These are phyloP conservation scores for Drosophila falleni DNA, from an alignment of 2,888 invertebrate genomes.

Conservation along the genomic window DNA sequence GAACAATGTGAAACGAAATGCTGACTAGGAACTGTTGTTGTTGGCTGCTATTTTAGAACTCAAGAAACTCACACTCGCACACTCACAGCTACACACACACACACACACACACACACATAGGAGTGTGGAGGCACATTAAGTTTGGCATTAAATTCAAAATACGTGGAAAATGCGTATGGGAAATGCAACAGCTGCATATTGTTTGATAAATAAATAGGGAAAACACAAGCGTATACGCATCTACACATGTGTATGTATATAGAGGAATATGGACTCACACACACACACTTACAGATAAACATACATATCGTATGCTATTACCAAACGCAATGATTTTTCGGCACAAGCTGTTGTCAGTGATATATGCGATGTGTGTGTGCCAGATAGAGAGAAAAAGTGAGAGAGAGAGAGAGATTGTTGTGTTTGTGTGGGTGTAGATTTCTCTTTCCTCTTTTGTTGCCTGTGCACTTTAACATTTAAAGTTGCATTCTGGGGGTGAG, in stretches of 20 bases:
- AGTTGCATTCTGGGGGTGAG: slow-evolving; percentile 15
- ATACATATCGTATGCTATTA: slow-evolving; percentile 29
- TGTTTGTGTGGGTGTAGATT: slow-evolving; percentile 9
- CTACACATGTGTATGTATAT: slow-evolving; percentile 1
- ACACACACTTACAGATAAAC: slow-evolving; percentile 8
- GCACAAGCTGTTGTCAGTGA: slow-evolving; percentile 63
- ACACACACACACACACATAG: not conserved
- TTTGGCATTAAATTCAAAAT: slow-evolving; percentile 63
- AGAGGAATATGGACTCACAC: slow-evolving; percentile 15
- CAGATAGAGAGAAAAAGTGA: not conserved
- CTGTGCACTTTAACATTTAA: slow-evolving; percentile 49
- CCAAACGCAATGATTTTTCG: slow-evolving; percentile 64
- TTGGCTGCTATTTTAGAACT: slow-evolving; percentile 49
- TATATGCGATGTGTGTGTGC: slow-evolving; percentile 30
- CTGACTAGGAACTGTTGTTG: slow-evolving; percentile 22
- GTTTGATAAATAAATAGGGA: slow-evolving; percentile 73
- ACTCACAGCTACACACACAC: slow-evolving; percentile 5
- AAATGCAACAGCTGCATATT: slow-evolving; percentile 74
- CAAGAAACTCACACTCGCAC: slow-evolving; percentile 33
- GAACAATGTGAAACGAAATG: slow-evolving; percentile 52
- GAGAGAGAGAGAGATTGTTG: not conserved
- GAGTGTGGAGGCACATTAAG: slow-evolving; percentile 43
- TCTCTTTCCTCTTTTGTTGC: slow-evolving; percentile 11
- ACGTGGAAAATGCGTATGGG: slow-evolving; percentile 70
- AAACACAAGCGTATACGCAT: slow-evolving; percentile 25